Evolutionary conservation across 92 coral and sea anemone genomes (phyloP), one percentile per base, ranked within the genome.

Genomic region (Heliopora coerulea): DNA sequence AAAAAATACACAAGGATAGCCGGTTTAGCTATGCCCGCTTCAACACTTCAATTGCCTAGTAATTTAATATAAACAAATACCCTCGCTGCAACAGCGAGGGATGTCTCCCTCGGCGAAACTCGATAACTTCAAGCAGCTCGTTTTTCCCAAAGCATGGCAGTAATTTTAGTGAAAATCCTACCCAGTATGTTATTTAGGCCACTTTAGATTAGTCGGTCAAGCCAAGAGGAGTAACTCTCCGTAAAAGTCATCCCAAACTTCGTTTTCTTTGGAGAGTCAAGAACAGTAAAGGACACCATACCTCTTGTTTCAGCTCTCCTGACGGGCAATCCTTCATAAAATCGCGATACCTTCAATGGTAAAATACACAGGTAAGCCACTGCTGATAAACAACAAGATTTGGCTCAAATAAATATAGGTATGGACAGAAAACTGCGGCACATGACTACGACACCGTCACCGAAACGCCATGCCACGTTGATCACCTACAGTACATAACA

Each of bases 241-340:
- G 17, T 11, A 37, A 37, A 37, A 37, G 42, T 11, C 12, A 4
- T 37, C 42, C 12, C 42, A 37, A 37, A 37, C 42, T 4, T 37
- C 42, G 42, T 37, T 37, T 37, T 32, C 42, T 61, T 42, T 18
- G 21, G 54, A 10, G 14, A 56, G 9, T 7, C 23, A 42, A 18
- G 6, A 1, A 54, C 29, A 1, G 23, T 54, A 54, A 18, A 12
- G 29, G 3, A 62, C 6, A 48, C 59, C 86, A 33, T 80, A 88
- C 98, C 87, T 93, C 98, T 86, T 93, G 98, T 57, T 77, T 91
- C 54, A 93, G 84, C 56, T 93, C 91, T n/a, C 98, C 98, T 8
- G 96, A 85, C 39, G 98, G 98, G 61, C 98, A 93, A 82, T 93
- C 98, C 75, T 93, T 93, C 98, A 93, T 93, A 34, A 93, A 93